Conservation (phyloP, 2,888 invertebrate genomes). For the Drosophila setosimentum region DNA sequence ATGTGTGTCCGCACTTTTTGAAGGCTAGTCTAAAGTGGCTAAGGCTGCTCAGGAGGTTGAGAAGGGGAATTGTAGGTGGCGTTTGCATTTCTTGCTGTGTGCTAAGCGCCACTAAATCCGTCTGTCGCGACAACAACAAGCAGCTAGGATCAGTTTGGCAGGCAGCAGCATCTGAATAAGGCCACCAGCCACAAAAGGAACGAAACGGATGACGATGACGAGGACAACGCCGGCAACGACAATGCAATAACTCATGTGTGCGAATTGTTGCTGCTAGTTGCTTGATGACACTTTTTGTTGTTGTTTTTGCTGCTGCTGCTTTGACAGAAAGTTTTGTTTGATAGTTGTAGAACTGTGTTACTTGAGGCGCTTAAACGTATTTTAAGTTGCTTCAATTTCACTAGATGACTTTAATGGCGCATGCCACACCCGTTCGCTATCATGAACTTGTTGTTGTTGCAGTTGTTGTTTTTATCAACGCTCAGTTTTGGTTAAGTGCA, state of each 20-base stretch:
- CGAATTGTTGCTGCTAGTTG: constrained; percentile 26
- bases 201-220: constrained; percentile 35
- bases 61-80: constrained; percentile 19
- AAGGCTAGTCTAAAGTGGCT: constrained; percentile 51
- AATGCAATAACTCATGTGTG: constrained; percentile 76
- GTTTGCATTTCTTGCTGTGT: constrained; percentile 64
- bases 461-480: constrained; percentile 32
- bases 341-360: constrained; percentile 62
- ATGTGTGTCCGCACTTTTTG: constrained; percentile 69
- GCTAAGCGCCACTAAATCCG: constrained; percentile 73
- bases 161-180: constrained; percentile 35
- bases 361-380: constrained; percentile 68
- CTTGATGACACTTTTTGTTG: constrained; percentile 31
- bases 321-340: constrained; percentile 71
- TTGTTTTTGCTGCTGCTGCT: constrained; percentile 36
- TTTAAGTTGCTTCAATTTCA: constrained; percentile 52
- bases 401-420: constrained; percentile 60
- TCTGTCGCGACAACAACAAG: constrained; percentile 62
- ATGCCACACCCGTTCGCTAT: constrained; percentile 37
- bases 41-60: background rate
- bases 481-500: constrained; percentile 71
- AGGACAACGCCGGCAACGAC: constrained; percentile 43
- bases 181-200: constrained; percentile 42
- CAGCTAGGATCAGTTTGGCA: constrained; percentile 29
- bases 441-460: constrained; percentile 18